Evolutionary conservation across 2,113 vertebrate genomes (phyloP).

Genomic region (Triplophysa tibetana): DNA sequence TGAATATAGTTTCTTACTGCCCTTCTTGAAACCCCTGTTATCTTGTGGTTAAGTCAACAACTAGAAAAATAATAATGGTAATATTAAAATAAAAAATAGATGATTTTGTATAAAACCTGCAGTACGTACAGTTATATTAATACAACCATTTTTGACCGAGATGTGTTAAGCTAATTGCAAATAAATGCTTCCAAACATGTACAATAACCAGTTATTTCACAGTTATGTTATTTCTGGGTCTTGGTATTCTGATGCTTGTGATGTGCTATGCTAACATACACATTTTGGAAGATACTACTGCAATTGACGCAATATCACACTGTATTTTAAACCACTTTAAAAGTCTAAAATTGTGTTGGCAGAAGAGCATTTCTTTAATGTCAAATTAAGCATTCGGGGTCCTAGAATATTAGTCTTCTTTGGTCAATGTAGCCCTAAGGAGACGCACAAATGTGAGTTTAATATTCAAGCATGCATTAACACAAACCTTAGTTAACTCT

Average conservation of each 20-base stretch:
- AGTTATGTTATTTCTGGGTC: no score
- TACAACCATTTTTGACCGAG: no score
- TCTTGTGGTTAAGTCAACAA: background rate
- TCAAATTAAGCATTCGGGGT: background rate
- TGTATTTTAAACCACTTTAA: background rate
- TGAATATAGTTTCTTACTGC: background rate
- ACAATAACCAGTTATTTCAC: no score
- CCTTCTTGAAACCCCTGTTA: background rate
- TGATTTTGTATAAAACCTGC: background rate
- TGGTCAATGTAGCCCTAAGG: background rate
- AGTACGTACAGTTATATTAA: background rate
- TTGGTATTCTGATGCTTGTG: no score
- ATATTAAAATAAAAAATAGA: background rate
- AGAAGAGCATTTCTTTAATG: background rate
- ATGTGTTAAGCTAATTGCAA: background rate
- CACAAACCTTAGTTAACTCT: no score
- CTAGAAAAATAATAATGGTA: background rate
- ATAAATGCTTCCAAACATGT: background rate
- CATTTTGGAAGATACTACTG: background rate
- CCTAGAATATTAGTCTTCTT: background rate
- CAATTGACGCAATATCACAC: background rate
- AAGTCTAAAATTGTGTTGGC: background rate
- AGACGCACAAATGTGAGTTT: constrained; percentile 1
- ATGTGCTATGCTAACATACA: background rate
- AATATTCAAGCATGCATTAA: background rate